Evolutionary conservation across 2,888 invertebrate species (phyloP).

Genomic region (Pristionchus exspectatus): DNA sequence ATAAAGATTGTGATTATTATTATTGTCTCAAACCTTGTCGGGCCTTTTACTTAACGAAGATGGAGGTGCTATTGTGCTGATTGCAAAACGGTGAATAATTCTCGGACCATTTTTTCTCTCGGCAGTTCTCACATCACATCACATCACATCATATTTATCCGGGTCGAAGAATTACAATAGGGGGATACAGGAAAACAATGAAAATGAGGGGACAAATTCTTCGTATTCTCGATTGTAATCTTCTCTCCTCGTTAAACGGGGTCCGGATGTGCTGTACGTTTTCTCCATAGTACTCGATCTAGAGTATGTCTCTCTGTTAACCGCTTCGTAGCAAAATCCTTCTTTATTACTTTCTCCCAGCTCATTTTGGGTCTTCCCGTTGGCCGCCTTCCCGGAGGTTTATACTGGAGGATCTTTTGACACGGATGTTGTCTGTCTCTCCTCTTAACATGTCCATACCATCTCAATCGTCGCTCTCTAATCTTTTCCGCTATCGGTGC

Average conservation of each 20-base stretch:
- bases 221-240: neutral
- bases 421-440: neutral
- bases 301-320: conserved; percentile 16
- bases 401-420: neutral
- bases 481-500: conserved; percentile 10
- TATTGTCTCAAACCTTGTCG: no score
- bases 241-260: conserved; percentile 21
- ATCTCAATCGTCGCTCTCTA: neutral
- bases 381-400: no score
- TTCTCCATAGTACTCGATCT: neutral
- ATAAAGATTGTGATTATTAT: no score
- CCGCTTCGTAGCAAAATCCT: neutral
- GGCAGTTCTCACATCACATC: conserved; percentile 40
- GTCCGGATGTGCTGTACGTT: neutral
- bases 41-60: no score
- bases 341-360: no score
- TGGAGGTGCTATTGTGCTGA: no score
- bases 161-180: neutral
- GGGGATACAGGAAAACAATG: neutral
- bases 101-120: no score
- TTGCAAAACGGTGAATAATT: no score
- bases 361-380: no score
- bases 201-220: neutral
- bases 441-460: conserved; percentile 18
- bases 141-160: neutral